These are phyloP conservation scores for Hylaeus volcanicus DNA, from an alignment of 1,140 invertebrate genomes.

Conservation along the genomic window DNA sequence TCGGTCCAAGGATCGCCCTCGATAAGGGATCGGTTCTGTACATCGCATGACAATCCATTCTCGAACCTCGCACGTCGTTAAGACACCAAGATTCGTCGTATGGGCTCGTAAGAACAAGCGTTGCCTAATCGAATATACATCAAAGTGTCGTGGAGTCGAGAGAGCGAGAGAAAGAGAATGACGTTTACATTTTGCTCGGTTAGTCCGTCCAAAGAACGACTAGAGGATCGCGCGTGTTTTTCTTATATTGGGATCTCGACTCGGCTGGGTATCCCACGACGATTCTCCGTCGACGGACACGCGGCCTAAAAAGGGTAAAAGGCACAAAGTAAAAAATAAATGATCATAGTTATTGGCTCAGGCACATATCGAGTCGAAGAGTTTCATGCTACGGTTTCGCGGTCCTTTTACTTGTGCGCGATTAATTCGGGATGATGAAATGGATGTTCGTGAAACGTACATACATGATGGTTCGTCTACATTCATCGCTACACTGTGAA, in stretches of 20 bases:
- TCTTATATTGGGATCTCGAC: constrained; percentile 18
- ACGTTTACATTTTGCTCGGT: neutral
- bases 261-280: constrained; percentile 41
- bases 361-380: constrained; percentile 71
- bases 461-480: neutral
- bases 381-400: constrained; percentile 38
- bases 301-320: constrained; percentile 70
- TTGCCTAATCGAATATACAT: constrained; percentile 38
- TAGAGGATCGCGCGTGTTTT: constrained; percentile 25
- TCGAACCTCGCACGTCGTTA: constrained; percentile 58
- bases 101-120: constrained; percentile 37
- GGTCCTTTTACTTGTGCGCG: constrained; percentile 7
- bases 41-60: constrained; percentile 61
- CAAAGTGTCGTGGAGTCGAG: constrained; percentile 35
- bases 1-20: neutral
- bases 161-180: neutral
- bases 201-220: constrained; percentile 24
- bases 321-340: constrained; percentile 76
- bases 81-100: constrained; percentile 37
- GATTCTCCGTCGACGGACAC: constrained; percentile 52
- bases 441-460: neutral
- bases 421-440: constrained; percentile 27
- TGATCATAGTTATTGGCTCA: constrained; percentile 59
- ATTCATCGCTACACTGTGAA: neutral
- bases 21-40: neutral